Evolutionary conservation across 2,888 invertebrate genomes (phyloP).

Genomic region (Cistogaster globosa): DNA sequence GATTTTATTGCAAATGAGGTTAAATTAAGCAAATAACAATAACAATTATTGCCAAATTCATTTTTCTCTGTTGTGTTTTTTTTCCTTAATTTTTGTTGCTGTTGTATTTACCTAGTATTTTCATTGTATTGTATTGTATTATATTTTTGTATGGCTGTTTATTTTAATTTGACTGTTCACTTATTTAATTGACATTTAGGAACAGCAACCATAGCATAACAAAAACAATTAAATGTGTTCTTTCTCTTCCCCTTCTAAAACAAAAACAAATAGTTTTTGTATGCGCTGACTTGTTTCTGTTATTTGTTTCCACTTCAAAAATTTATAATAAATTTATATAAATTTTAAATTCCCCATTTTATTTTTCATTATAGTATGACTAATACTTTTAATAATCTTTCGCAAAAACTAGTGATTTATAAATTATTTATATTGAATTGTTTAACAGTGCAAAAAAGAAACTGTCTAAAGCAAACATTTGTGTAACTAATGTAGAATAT

Average conservation of each 20-base stretch:
- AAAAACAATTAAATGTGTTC: slow-evolving; percentile 46
- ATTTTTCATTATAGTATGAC: background rate
- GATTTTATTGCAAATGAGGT: slow-evolving; percentile 71
- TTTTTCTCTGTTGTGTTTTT: slow-evolving; percentile 32
- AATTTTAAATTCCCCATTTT: slow-evolving; percentile 25
- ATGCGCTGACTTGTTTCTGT: background rate
- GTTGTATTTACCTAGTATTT: slow-evolving; percentile 10
- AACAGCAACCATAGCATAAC: slow-evolving; percentile 57
- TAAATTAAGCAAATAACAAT: slow-evolving; percentile 72
- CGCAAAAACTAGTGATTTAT: slow-evolving; percentile 40
- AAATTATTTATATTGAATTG: slow-evolving; percentile 32
- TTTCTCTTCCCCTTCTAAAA: background rate
- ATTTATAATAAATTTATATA: slow-evolving; percentile 17
- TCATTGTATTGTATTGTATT: background rate
- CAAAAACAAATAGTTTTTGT: background rate
- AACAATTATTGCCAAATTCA: slow-evolving; percentile 68
- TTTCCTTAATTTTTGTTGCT: background rate
- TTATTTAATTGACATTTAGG: slow-evolving; percentile 71
- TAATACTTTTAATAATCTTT: background rate
- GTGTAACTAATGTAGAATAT: background rate
- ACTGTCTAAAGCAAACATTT: slow-evolving; percentile 29
- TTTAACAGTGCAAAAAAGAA: slow-evolving; percentile 9
- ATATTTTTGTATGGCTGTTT: background rate
- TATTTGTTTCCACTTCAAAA: slow-evolving; percentile 43
- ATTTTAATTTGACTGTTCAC: slow-evolving; percentile 56